A percentile compares a stretch with the other conserved stretches of the same genome.
These are phyloP conservation scores for Theonella swinhoei DNA, from an alignment of 37 sponge, comb jelly and placozoan genomes.

Conservation along the genomic window DNA sequence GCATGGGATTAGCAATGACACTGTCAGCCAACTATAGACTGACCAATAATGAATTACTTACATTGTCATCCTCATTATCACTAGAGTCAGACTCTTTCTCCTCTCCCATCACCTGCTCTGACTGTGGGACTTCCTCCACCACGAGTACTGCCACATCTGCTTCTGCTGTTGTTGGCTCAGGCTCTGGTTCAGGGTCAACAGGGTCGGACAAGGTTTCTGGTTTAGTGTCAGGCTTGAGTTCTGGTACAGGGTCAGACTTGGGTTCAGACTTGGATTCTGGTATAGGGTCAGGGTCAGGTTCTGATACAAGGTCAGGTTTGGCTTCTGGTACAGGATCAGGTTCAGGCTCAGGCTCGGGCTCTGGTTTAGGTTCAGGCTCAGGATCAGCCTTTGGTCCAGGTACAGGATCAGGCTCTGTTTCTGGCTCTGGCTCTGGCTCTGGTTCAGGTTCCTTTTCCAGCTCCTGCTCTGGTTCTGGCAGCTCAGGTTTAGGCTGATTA, in stretches of 20 bases:
- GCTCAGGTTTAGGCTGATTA: slow-evolving; percentile 7
- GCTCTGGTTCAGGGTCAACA: not conserved
- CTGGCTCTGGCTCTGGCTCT: slow-evolving; percentile 3
- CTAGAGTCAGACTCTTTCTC: not conserved
- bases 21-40: no score
- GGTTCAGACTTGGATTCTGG: no score
- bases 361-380: not conserved
- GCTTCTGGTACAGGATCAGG: not conserved
- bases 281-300: slow-evolving; percentile 14
- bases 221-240: no score
- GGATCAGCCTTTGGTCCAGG: not conserved
- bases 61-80: not conserved
- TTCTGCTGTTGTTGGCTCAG: not conserved
- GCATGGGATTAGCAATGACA: no score
- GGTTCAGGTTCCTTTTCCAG: not conserved
- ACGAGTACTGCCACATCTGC: not conserved
- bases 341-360: slow-evolving; percentile 7
- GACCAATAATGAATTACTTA: no score
- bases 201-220: not conserved
- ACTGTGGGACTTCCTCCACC: not conserved
- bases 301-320: not conserved
- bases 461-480: slow-evolving; percentile 5
- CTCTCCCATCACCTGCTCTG: not conserved
- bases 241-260: not conserved
- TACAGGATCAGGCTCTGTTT: not conserved